Evolutionary conservation across 2,888 invertebrate genomes (phyloP).

Genomic region (Halictus ligatus): DNA sequence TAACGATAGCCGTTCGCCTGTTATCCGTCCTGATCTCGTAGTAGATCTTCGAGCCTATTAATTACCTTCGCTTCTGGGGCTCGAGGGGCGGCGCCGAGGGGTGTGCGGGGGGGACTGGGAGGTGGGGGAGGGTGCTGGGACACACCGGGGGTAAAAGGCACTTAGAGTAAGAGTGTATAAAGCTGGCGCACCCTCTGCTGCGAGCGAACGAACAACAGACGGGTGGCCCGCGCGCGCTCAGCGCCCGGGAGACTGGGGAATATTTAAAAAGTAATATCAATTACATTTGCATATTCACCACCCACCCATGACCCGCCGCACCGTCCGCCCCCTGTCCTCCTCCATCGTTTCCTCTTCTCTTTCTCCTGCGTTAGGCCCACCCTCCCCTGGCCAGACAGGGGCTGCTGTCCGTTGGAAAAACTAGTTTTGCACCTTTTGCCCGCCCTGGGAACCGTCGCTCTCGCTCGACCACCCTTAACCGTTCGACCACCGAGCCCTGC

Average conservation of each 20-base stretch:
- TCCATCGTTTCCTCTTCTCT: slow-evolving; percentile 39
- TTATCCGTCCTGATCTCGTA: slow-evolving; percentile 76
- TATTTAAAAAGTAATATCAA: slow-evolving; percentile 84
- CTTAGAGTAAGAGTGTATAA: slow-evolving; percentile 81
- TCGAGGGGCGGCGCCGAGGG: slow-evolving; percentile 14
- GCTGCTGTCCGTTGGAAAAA: slow-evolving; percentile 55
- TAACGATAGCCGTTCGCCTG: slow-evolving; percentile 69
- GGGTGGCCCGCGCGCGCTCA: slow-evolving; percentile 72
- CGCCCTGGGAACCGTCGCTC: slow-evolving; percentile 19
- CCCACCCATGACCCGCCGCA: slow-evolving; percentile 73
- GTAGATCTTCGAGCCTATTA: slow-evolving; percentile 80
- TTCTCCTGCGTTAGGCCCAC: slow-evolving; percentile 57
- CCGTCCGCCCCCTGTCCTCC: slow-evolving; percentile 42
- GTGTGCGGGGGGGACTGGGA: slow-evolving; percentile 10
- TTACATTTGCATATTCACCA: slow-evolving; percentile 84
- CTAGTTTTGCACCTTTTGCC: slow-evolving; percentile 41
- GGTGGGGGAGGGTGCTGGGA: slow-evolving; percentile 49
- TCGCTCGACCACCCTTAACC: background rate
- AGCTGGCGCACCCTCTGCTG: slow-evolving; percentile 78
- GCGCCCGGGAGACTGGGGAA: slow-evolving; percentile 78
- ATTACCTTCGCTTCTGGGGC: slow-evolving; percentile 78
- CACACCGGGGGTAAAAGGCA: slow-evolving; percentile 79
- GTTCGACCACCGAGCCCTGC: background rate
- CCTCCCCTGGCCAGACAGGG: slow-evolving; percentile 47
- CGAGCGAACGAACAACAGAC: slow-evolving; percentile 79